phyloP scores from a whole-genome alignment of 2,797 vertebrate species.

The Liasis olivaceus region DNA sequence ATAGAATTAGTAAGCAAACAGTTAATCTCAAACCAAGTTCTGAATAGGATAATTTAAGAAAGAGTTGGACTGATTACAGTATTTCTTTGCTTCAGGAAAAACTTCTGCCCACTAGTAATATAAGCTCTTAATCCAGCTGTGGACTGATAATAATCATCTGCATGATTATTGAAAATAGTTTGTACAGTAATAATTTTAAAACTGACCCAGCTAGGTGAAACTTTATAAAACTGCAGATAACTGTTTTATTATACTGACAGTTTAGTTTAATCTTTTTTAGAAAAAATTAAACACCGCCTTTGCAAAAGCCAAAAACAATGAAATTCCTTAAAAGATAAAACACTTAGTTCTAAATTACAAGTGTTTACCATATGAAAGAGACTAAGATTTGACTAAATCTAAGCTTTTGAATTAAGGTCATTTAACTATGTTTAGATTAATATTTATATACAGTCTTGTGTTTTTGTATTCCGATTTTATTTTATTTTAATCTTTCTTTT shows the following conservation, averaged over 20 bases:
- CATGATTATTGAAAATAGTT: not conserved
- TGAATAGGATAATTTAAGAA: constrained; percentile 9
- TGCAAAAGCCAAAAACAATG: not conserved
- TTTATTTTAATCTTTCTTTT: not conserved
- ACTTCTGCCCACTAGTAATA: not conserved
- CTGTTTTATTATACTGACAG: not conserved
- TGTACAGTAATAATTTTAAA: not conserved
- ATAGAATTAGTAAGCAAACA: too few species aligned
- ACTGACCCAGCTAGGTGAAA: constrained; percentile 6
- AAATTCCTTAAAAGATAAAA: not conserved
- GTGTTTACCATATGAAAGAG: not conserved
- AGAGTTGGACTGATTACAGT: not conserved
- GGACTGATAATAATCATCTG: constrained; percentile 31
- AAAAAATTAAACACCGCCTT: constrained; percentile 1
- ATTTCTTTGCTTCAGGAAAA: not conserved
- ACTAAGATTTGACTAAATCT: not conserved
- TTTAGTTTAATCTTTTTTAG: constrained; percentile 29
- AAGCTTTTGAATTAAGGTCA: not conserved
- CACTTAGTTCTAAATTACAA: not conserved
- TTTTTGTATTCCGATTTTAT: not conserved
- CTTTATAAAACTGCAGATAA: constrained; percentile 22
- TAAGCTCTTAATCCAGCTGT: rapidly evolving
- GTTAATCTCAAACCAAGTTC: constrained; percentile 38
- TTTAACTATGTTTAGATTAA: too few species aligned
- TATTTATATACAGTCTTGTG: too few species aligned